A percentile compares a stretch with the other conserved stretches of the same genome.
Conservation (phyloP, 2,888 invertebrate genomes). For the Aphelenchoides bicaudatus region DNA sequence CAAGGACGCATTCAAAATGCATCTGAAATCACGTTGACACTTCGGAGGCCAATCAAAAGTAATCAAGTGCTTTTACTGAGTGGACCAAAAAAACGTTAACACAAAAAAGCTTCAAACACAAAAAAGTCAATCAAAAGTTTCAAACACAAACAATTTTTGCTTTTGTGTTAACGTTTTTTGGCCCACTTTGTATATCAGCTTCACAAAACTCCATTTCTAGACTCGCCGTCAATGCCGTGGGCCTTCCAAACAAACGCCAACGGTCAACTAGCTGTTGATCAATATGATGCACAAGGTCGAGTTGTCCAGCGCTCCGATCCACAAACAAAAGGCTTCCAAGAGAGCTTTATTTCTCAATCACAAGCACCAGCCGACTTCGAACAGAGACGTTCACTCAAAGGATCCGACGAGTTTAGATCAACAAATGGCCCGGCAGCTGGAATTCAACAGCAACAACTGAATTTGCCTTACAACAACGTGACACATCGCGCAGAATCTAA, state of each 20-base stretch:
- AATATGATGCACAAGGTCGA: neutral
- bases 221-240: constrained; percentile 26
- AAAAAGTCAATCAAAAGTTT: too few species aligned
- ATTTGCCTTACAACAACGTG: constrained; percentile 3
- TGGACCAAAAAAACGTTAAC: too few species aligned
- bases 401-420: neutral
- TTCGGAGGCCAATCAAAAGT: constrained; percentile 23
- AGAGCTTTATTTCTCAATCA: neutral
- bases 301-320: too few species aligned
- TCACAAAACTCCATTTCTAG: neutral
- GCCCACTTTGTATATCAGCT: too few species aligned
- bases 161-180: too few species aligned
- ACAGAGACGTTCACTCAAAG: neutral
- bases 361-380: neutral
- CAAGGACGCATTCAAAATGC: constrained; percentile 17
- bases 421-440: neutral
- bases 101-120: too few species aligned
- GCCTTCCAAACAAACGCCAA: constrained; percentile 24
- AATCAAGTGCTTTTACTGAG: neutral
- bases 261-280: constrained; percentile 24
- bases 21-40: constrained; percentile 26
- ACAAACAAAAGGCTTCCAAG: too few species aligned
- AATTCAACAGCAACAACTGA: neutral
- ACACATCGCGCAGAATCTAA: constrained; percentile 2
- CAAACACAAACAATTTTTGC: too few species aligned